phyloP scores from a whole-genome alignment of 2,888 invertebrate species.

The Desoria tigrina region DNA sequence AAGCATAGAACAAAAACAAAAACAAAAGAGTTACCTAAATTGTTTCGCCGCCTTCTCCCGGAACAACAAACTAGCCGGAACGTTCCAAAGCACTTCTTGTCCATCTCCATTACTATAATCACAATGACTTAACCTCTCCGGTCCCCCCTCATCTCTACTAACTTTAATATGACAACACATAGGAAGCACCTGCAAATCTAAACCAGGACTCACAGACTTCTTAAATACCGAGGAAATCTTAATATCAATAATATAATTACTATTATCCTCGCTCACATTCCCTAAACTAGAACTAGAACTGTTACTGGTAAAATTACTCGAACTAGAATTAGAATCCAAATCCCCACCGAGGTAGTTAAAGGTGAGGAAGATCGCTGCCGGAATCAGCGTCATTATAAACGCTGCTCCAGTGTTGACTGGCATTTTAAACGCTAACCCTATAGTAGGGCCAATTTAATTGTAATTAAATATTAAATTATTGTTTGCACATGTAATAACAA shows the following conservation, averaged over 20 bases:
- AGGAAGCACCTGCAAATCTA: constrained; percentile 9
- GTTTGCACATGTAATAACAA: too few species aligned
- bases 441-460: too few species aligned
- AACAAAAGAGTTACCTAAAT: constrained; percentile 27
- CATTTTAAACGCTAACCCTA: too few species aligned
- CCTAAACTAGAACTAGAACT: neutral
- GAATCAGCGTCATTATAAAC: constrained; percentile 36
- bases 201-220: constrained; percentile 4
- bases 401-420: constrained; percentile 33
- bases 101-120: constrained; percentile 1
- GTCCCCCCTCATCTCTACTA: constrained; percentile 13
- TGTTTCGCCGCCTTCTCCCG: constrained; percentile 1
- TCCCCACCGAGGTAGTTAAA: constrained; percentile 30
- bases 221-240: constrained; percentile 3
- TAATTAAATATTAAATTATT: too few species aligned
- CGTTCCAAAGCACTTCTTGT: constrained; percentile 20
- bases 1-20: too few species aligned
- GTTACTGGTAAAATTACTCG: neutral
- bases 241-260: constrained; percentile 7
- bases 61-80: constrained; percentile 14
- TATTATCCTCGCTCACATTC: too few species aligned
- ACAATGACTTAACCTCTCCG: constrained; percentile 15
- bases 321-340: neutral
- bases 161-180: constrained; percentile 27
- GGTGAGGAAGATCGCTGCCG: constrained; percentile 36